Conservation (phyloP, 2,888 invertebrate species). For the Noctua pronuba region DNA sequence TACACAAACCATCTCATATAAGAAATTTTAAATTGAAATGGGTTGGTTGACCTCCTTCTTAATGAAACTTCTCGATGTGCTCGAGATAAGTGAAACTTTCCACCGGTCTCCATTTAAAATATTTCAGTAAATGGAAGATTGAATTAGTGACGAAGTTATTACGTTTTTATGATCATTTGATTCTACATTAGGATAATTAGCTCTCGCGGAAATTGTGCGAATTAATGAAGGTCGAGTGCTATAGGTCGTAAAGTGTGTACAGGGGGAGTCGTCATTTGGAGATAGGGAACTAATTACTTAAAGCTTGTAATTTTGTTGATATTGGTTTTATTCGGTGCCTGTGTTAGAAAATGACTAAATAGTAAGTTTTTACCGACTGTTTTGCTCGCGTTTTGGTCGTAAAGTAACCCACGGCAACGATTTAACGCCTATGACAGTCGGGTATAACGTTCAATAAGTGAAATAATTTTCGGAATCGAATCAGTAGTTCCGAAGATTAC, state of each 20-base stretch:
- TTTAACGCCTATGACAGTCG: neutral
- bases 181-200: constrained; percentile 52
- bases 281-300: neutral
- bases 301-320: neutral
- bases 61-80: constrained; percentile 40
- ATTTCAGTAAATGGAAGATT: constrained; percentile 33
- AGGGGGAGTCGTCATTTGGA: constrained; percentile 1
- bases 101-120: constrained; percentile 20
- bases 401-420: neutral
- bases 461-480: neutral
- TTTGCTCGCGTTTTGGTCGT: neutral
- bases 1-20: constrained; percentile 13
- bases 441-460: neutral
- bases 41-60: constrained; percentile 37
- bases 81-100: constrained; percentile 39
- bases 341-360: neutral
- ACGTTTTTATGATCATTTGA: constrained; percentile 55
- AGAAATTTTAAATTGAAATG: constrained; percentile 10
- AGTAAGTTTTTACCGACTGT: neutral
- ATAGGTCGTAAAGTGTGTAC: constrained; percentile 20
- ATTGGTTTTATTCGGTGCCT: neutral
- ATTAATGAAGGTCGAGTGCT: constrained; percentile 40
- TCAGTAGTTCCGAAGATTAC: neutral
- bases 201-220: constrained; percentile 25
- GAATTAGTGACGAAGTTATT: constrained; percentile 44